Evolutionary conservation across 1,140 invertebrate species (phyloP), one percentile per base, ranked within the genome.

Genomic region (Zaprionus nigranus): DNA sequence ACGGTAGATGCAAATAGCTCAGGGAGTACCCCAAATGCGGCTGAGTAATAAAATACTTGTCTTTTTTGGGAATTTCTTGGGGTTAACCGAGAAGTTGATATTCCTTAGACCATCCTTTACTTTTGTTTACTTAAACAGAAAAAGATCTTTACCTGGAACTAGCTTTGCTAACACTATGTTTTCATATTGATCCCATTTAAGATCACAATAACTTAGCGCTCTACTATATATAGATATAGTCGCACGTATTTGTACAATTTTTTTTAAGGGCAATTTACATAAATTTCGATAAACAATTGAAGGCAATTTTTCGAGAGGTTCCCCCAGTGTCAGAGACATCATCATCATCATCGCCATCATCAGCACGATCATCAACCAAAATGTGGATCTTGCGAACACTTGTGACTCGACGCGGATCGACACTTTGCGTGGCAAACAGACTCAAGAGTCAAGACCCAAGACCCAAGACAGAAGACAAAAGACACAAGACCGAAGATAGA

Each of bases 201-300:
- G 34, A 46, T 24, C 46, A 24, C 15, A 28, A 7, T 17, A 22
- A 20, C 53, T 26, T 59, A 58, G 72, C 24, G 3, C 6, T 30
- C 24, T 69, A 83, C 24, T 69, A 83, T 74, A 76, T 78, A 72
- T 72, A 72, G 72, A 49, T 53, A 65, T 40, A 71, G 63, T n/a
- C 24, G 17, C 5, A 15, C 12, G 24, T 70, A 54, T 68, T 38
- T 61, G 17, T 58, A 64, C 24, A 71, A 60, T 58, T 70, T 11
- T 58, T 70, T 74, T 43, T 36, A 34, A 34, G 58, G 22, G 12
- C 43, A 70, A 78, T 78, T 78, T 63, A 38, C 58, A 71, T 59
- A 54, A 69, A 65, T 77, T 77, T 77, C 61, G 73, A 77, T 73
- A 77, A 69, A 58, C 24, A 77, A 73, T 80, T 73, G 60, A 65